These are phyloP conservation scores for Pterophyllum scalare DNA, from an alignment of 2,113 vertebrate species.

Conservation along the genomic window DNA sequence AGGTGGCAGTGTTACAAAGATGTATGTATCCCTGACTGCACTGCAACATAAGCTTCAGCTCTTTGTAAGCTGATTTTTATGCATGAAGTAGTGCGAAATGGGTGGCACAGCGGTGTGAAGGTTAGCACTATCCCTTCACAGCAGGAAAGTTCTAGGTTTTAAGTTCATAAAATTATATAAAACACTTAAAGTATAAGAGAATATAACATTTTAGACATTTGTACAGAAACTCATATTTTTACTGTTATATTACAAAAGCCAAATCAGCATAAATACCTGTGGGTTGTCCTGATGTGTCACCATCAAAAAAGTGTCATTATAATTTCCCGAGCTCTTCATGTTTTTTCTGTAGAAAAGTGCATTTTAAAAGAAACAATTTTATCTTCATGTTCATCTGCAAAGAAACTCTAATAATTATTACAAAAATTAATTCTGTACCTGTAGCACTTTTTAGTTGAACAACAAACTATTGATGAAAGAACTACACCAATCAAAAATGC, in stretches of 20 bases:
- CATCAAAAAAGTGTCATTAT: slow-evolving; percentile 43
- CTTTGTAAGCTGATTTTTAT: too few relatives aligned
- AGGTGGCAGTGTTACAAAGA: too few relatives aligned
- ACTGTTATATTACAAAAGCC: background rate
- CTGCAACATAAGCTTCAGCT: too few relatives aligned
- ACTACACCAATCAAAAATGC: slow-evolving; percentile 57
- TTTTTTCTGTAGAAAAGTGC: slow-evolving; percentile 16
- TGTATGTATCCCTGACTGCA: too few relatives aligned
- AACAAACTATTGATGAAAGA: slow-evolving; percentile 44
- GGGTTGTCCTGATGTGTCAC: slow-evolving; percentile 19
- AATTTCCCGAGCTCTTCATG: background rate
- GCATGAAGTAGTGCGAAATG: too few relatives aligned
- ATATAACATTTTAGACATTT: background rate
- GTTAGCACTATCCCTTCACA: too few relatives aligned
- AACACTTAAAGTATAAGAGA: too few relatives aligned
- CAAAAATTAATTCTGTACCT: slow-evolving; percentile 27
- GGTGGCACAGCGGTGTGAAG: too few relatives aligned
- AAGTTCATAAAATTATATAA: too few relatives aligned
- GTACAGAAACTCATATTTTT: background rate
- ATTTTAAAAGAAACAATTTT: background rate
- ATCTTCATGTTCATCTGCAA: too few relatives aligned
- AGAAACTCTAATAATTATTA: too few relatives aligned
- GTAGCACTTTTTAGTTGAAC: slow-evolving; percentile 19
- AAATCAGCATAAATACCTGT: background rate
- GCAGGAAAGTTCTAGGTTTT: too few relatives aligned